Base-by-base conservation (phyloP, 2,113 vertebrate genomes). In the Dinomys branickii region DNA sequence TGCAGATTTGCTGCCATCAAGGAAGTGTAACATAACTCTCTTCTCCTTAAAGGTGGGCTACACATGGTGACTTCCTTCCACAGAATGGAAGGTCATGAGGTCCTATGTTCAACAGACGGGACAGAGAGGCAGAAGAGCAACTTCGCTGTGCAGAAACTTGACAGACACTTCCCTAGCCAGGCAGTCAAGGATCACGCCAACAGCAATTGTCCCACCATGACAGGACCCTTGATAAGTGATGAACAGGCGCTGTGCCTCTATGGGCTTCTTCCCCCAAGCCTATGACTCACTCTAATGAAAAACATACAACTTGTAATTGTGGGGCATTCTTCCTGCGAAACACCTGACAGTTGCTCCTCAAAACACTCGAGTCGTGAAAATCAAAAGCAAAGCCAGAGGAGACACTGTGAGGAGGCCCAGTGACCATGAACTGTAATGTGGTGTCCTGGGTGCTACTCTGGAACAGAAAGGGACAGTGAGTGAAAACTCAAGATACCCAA, bases 301-400 rank as follows among this genome's bases (percentile, higher is more conserved):
- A 82, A 44, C 38, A 95, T 56, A 67, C 12, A 92, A 85, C 84
- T 58, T 22, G 20, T 24, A 91, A 1, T 0, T 81, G 87, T 81
- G 20, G 28, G 20, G 52, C 6, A 85, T 65, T 47, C 56, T 88
- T 71, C 47, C 50, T 83, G 58, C 17, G 86, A 93, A 90, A 84
- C 33, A 84, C 63, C 54, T 97, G 47, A 63, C 41, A 33, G 44
- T 38, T 28, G 35, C 4, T 75, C 20, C 61, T 71, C 33, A 81
- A 88, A 96, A 84, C 7, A 52, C 14, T 85, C 85, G 67, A 77
- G 63, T 61, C 41, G 26, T 75, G 22, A 89, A 85, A 90, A 87
- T n/a, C 54, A 85, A 87, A 56, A 56, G 73, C 13, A 54, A 52
- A 94, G 26, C 41, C 73, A 86, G 71, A 83, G 65, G 71, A 83